Conservation (phyloP, 2,113 vertebrate genomes). For the Phrynocephalus versicolor region DNA sequence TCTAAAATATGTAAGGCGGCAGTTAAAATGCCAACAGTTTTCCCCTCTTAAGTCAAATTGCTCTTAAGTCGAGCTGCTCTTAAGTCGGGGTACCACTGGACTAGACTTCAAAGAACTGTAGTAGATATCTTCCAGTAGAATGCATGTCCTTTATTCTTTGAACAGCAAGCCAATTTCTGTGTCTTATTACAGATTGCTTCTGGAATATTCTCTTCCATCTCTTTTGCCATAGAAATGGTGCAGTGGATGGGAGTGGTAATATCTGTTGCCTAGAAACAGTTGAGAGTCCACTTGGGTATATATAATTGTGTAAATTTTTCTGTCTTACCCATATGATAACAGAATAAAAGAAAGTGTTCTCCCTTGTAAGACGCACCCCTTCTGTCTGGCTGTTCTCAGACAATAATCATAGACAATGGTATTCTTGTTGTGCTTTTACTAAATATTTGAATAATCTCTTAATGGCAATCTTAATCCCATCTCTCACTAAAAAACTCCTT, state of each 20-base stretch:
- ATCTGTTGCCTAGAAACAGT: not conserved
- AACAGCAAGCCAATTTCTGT: not conserved
- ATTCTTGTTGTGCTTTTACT: not conserved
- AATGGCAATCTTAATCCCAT: not conserved
- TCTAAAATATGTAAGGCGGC: no score
- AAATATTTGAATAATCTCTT: not conserved
- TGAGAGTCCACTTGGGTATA: not conserved
- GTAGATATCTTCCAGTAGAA: not conserved
- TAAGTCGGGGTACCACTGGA: no score
- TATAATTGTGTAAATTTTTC: not conserved
- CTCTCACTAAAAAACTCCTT: not conserved
- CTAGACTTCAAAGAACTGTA: not conserved
- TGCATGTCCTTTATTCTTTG: not conserved
- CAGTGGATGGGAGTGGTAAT: not conserved
- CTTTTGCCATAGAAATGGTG: not conserved
- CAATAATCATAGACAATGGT: not conserved
- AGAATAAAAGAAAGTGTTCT: constrained; percentile 2
- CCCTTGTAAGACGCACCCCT: not conserved
- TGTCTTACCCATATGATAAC: not conserved
- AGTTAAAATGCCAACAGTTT: no score
- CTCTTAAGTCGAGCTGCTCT: no score
- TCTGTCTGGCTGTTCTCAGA: not conserved
- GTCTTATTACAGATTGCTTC: not conserved
- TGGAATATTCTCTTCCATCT: not conserved
- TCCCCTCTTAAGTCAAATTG: no score